These are phyloP conservation scores for Lordiphosa collinella DNA, from an alignment of 1,140 invertebrate species.

Conservation along the genomic window DNA sequence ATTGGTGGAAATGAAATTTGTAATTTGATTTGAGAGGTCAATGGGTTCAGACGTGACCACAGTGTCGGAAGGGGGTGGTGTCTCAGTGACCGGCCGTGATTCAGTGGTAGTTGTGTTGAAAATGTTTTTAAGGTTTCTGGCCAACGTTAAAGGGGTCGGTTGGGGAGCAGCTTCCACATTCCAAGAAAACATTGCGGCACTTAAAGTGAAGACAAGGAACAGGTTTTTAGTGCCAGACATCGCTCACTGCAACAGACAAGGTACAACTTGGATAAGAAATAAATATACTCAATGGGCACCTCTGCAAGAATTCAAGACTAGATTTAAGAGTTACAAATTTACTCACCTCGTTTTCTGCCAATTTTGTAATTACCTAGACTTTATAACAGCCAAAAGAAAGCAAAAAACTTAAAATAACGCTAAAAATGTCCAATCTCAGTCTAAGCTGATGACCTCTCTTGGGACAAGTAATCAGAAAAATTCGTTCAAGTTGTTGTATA, in stretches of 20 bases:
- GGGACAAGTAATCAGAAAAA: not conserved
- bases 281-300: not conserved
- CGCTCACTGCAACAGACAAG: constrained; percentile 14
- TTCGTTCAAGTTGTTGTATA: not conserved
- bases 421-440: not conserved
- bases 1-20: constrained; percentile 46
- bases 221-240: constrained; percentile 4
- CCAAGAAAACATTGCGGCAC: not conserved
- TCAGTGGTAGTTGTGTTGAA: constrained; percentile 42
- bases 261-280: too few species aligned
- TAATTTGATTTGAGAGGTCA: constrained; percentile 57
- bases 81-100: not conserved
- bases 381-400: constrained; percentile 3
- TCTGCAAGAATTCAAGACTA: too few species aligned
- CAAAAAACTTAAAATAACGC: not conserved
- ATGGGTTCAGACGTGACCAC: constrained; percentile 62
- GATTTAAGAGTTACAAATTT: too few species aligned
- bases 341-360: not conserved
- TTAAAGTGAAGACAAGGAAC: not conserved
- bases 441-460: not conserved
- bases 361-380: not conserved
- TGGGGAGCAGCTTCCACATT: constrained; percentile 23
- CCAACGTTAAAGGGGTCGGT: constrained; percentile 24
- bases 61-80: constrained; percentile 16
- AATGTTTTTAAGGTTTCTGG: constrained; percentile 58